Conservation (phyloP, 2,888 invertebrate species). For the Ectropis crepuscularia region DNA sequence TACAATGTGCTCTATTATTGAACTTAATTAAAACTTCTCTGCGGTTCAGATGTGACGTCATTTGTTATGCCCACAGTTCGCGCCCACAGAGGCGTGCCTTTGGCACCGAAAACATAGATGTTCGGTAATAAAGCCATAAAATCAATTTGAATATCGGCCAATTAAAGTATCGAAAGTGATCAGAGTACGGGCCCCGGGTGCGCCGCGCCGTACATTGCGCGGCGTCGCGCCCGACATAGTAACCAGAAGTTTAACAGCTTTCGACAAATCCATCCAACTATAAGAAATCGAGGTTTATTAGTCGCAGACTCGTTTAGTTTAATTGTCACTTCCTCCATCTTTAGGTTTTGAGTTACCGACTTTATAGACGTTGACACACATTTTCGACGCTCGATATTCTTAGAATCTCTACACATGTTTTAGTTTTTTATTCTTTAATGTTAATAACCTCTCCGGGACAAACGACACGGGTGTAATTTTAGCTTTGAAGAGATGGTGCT, state of each 20-base stretch:
- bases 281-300: conserved; percentile 61
- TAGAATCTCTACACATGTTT: conserved; percentile 52
- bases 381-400: conserved; percentile 64
- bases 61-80: conserved; percentile 21
- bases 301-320: conserved; percentile 58
- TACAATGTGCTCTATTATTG: conserved; percentile 14
- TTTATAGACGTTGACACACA: conserved; percentile 65
- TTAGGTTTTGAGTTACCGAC: conserved; percentile 60
- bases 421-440: conserved; percentile 51
- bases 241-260: conserved; percentile 38
- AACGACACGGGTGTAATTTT: conserved; percentile 62
- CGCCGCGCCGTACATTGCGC: conserved; percentile 26
- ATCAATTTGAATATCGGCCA: conserved; percentile 21
- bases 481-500: conserved; percentile 69
- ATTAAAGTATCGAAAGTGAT: conserved; percentile 33
- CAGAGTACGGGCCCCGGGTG: conserved; percentile 35
- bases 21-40: conserved; percentile 21
- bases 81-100: conserved; percentile 21
- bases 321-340: conserved; percentile 64
- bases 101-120: conserved; percentile 20
- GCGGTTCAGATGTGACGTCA: conserved; percentile 29
- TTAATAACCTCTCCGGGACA: conserved; percentile 68
- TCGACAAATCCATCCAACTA: conserved; percentile 45
- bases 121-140: conserved; percentile 26
- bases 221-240: conserved; percentile 34